Evolutionary conservation across 1,140 invertebrate genomes (phyloP).

Genomic region (Listronotus bonariensis): DNA sequence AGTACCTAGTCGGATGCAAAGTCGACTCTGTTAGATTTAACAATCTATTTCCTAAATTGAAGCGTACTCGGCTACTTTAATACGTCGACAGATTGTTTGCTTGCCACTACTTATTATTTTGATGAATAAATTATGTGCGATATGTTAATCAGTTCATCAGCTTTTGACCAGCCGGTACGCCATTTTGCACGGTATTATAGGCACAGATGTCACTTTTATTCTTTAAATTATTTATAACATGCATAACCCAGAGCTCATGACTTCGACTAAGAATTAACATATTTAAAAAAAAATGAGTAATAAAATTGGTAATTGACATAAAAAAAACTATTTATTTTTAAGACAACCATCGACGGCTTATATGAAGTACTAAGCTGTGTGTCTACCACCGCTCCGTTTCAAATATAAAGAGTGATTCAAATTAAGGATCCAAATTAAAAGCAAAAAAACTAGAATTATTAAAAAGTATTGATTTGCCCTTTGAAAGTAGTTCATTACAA

Average conservation of each 20-base stretch:
- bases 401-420: no score
- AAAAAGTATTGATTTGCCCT: no score
- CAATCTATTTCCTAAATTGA: slow-evolving; percentile 58
- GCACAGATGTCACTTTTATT: background rate
- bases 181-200: background rate
- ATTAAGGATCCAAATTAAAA: no score
- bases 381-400: no score
- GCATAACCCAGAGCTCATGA: background rate
- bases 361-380: no score
- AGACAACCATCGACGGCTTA: no score
- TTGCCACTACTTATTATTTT: slow-evolving; percentile 32
- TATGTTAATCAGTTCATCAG: slow-evolving; percentile 25
- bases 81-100: slow-evolving; percentile 39
- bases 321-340: no score
- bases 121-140: slow-evolving; percentile 36
- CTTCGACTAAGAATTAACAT: no score
- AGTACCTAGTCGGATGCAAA: slow-evolving; percentile 56
- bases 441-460: no score
- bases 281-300: no score
- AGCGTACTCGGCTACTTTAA: slow-evolving; percentile 50
- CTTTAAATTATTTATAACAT: background rate
- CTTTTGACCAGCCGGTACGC: background rate
- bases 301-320: no score
- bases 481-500: no score
- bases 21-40: slow-evolving; percentile 55